Percentiles rank a stretch among this genome's conserved stretches.
Evolutionary conservation across 1,140 invertebrate genomes (phyloP).

Genomic region (Drosophila kurseongensis): DNA sequence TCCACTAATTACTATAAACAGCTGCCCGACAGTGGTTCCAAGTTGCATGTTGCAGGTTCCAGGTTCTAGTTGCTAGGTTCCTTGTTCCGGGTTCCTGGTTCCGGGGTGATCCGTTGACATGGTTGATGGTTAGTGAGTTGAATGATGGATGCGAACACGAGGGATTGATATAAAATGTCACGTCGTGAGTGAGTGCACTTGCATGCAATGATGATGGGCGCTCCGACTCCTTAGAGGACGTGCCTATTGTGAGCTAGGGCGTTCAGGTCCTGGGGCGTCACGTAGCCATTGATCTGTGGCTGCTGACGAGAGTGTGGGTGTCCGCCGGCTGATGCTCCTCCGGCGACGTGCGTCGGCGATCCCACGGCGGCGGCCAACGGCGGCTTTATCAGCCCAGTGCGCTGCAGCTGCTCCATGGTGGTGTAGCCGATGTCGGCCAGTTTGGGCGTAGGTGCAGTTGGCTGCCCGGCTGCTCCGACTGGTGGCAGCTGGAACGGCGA

Average conservation of each 20-base stretch:
- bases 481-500: slow-evolving; percentile 2
- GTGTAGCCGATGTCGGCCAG: slow-evolving; percentile 56
- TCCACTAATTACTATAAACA: slow-evolving; percentile 47
- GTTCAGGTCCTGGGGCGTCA: slow-evolving; percentile 68
- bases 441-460: slow-evolving; percentile 15
- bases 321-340: not conserved
- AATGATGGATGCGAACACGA: slow-evolving; percentile 18
- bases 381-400: slow-evolving; percentile 56
- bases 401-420: slow-evolving; percentile 71
- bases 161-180: not conserved
- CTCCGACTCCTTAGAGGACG: slow-evolving; percentile 50
- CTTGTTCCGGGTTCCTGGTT: not conserved
- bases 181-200: not conserved
- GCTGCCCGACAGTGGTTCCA: slow-evolving; percentile 25
- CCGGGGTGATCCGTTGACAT: slow-evolving; percentile 26
- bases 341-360: slow-evolving; percentile 1
- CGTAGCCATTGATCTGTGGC: slow-evolving; percentile 66
- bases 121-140: slow-evolving; percentile 7
- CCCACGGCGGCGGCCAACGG: slow-evolving; percentile 6
- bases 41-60: slow-evolving; percentile 5
- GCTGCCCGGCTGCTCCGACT: not conserved
- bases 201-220: not conserved
- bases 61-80: not conserved
- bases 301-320: slow-evolving; percentile 27
- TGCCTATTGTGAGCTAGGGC: slow-evolving; percentile 70